Evolutionary conservation across 2,797 vertebrate genomes (phyloP), one percentile per base, ranked within the genome.

Genomic region (Dendrocincla fuliginosa): DNA sequence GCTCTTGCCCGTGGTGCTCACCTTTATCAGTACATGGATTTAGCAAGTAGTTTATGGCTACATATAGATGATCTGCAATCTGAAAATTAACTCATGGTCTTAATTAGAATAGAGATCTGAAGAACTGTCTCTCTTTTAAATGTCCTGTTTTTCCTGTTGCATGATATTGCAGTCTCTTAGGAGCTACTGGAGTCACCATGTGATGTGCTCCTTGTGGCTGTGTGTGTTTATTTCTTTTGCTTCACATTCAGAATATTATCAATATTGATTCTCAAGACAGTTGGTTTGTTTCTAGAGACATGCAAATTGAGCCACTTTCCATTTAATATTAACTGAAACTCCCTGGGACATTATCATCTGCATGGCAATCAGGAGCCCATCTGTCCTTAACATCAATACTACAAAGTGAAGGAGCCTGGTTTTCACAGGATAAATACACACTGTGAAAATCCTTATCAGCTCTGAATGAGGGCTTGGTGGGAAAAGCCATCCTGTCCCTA

Each of bases 301-400:
- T 55, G 76, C 42, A 89, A 82, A 87, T 57, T 7, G 5, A 83
- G 55, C 23, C n/a, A n/a, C 76, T 81, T 90, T 65, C 65, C 47
- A 59, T 80, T 92, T 87, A 93, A 81, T 76, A 86, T 88, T 84
- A 94, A 92, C 69, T 35, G 41, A 79, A 92, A 59, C 16, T 94
- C 77, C 46, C 82, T 42, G 76, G 55, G 75, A 52, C 11, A 20
- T 60, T 39, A 42, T 73, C 79, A 88, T 74, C 79, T 61, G 59
- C 91, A 46, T 69, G 76, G 87, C 84, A 94, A 92, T 64, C 78
- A 91, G 35, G 42, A 81, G 73, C 67, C 75, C 57, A 81, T 81
- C 89, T 79, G 79, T 7, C 9, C 42, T 74, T 81, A n/a, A 61
- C 49, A 71, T 47, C 61, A 69, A 16, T 23, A 86, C 27, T 14